phyloP scores from a whole-genome alignment of 92 coral and sea anemone genomes.

The Nematostella vectensis region DNA sequence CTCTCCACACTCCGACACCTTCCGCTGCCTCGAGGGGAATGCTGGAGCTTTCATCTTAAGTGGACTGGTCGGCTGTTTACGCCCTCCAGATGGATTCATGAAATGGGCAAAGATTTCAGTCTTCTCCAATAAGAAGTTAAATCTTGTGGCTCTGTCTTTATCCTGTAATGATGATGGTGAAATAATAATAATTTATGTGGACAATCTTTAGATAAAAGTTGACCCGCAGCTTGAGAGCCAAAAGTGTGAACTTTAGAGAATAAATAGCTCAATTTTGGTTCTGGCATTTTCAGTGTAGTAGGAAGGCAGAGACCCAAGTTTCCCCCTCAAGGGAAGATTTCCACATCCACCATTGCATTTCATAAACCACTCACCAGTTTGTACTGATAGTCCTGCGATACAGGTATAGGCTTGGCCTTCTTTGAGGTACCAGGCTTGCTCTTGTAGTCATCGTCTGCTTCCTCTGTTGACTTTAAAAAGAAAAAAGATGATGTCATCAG shows the following conservation, averaged over 20 bases:
- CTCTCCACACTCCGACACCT: slow-evolving; percentile 96
- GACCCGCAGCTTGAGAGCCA: no score
- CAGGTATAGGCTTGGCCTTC: slow-evolving; percentile 36
- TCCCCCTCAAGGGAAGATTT: no score
- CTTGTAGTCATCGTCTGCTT: slow-evolving; percentile 25
- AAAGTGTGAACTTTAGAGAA: no score
- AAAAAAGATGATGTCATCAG: not conserved
- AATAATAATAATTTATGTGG: no score
- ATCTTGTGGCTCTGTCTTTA: slow-evolving; percentile 91
- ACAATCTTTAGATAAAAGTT: no score
- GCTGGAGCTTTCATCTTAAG: slow-evolving; percentile 88
- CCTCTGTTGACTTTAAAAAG: slow-evolving; percentile 34
- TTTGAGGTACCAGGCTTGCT: slow-evolving; percentile 17
- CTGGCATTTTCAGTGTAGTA: no score
- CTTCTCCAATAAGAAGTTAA: slow-evolving; percentile 74
- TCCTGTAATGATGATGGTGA: no score
- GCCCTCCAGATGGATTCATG: slow-evolving; percentile 82
- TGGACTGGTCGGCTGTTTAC: slow-evolving; percentile 90
- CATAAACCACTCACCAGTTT: slow-evolving; percentile 80
- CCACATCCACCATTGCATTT: no score
- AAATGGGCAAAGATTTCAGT: slow-evolving; percentile 99
- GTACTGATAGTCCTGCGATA: slow-evolving; percentile 63
- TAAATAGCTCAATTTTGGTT: no score
- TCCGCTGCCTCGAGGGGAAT: slow-evolving; percentile 74
- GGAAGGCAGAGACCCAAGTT: no score